phyloP scores from a whole-genome alignment of 35 echinoderm and acorn worm genomes.

The Apostichopus parvimensis region DNA sequence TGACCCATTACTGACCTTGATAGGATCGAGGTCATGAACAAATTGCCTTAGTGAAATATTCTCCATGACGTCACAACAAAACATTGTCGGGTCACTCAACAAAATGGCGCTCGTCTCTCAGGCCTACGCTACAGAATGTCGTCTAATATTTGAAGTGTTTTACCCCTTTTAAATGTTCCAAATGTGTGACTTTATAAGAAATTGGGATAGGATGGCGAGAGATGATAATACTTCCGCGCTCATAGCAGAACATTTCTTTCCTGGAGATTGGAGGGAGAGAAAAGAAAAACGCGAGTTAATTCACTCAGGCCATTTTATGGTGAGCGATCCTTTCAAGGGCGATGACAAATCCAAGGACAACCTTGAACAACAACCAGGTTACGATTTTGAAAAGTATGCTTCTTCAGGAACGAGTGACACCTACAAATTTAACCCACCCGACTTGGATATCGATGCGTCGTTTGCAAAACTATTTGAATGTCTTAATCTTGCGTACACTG shows the following conservation, averaged over 20 bases:
- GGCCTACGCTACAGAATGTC: neutral
- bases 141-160: constrained; percentile 18
- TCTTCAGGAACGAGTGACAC: constrained; percentile 53
- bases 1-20: too few species aligned
- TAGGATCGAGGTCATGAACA: too few species aligned
- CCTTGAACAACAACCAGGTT: constrained; percentile 43
- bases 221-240: constrained; percentile 39
- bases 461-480: constrained; percentile 97
- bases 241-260: constrained; percentile 22
- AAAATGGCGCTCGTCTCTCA: constrained; percentile 21
- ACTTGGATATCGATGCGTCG: constrained; percentile 80
- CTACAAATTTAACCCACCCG: constrained; percentile 68
- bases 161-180: neutral
- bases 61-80: constrained; percentile 28
- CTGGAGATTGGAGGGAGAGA: constrained; percentile 44
- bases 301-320: constrained; percentile 97
- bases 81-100: neutral
- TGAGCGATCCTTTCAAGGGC: constrained; percentile 87
- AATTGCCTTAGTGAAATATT: neutral
- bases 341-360: constrained; percentile 53
- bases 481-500: constrained; percentile 91
- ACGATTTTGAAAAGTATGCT: constrained; percentile 73
- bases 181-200: constrained; percentile 11
- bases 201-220: constrained; percentile 52
- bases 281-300: constrained; percentile 64